These are phyloP conservation scores for Drosophila subsilvestris DNA, from an alignment of 2,888 invertebrate genomes.

Conservation along the genomic window DNA sequence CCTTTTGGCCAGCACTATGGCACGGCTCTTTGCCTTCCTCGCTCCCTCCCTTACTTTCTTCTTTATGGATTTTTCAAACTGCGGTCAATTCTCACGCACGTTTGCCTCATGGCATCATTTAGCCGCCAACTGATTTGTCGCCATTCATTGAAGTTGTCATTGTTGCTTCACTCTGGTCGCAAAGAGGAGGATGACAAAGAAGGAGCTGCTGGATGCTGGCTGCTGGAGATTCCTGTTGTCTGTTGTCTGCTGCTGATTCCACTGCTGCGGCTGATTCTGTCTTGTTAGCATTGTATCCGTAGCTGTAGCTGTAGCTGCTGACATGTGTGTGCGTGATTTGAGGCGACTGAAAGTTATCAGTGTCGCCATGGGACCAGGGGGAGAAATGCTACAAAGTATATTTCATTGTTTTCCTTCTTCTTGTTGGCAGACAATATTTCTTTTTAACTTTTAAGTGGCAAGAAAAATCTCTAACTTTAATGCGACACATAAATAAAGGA, in stretches of 20 bases:
- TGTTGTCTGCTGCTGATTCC: conserved; percentile 13
- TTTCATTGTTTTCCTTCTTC: neutral
- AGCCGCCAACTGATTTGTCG: conserved; percentile 46
- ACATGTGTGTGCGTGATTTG: conserved; percentile 31
- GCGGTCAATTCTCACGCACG: conserved; percentile 60
- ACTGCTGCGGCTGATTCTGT: conserved; percentile 27
- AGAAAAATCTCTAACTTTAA: neutral
- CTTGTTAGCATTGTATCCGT: conserved; percentile 34
- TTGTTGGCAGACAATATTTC: neutral
- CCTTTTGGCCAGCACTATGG: conserved; percentile 1
- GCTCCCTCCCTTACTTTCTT: conserved; percentile 20
- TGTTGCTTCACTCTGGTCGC: conserved; percentile 29
- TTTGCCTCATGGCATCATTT: conserved; percentile 34
- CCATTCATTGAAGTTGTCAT: conserved; percentile 42
- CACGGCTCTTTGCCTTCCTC: neutral
- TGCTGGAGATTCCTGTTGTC: neutral
- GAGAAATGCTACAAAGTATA: neutral
- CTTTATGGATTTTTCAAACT: conserved; percentile 45
- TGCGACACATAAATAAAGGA: neutral
- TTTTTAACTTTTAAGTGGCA: neutral
- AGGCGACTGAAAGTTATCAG: conserved; percentile 17
- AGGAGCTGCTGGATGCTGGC: conserved; percentile 30
- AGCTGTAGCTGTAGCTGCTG: neutral
- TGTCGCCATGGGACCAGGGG: neutral
- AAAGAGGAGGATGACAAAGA: conserved; percentile 27